Evolutionary conservation across 2,113 vertebrate genomes (phyloP).

Genomic region (Cyanoderma ruficeps): DNA sequence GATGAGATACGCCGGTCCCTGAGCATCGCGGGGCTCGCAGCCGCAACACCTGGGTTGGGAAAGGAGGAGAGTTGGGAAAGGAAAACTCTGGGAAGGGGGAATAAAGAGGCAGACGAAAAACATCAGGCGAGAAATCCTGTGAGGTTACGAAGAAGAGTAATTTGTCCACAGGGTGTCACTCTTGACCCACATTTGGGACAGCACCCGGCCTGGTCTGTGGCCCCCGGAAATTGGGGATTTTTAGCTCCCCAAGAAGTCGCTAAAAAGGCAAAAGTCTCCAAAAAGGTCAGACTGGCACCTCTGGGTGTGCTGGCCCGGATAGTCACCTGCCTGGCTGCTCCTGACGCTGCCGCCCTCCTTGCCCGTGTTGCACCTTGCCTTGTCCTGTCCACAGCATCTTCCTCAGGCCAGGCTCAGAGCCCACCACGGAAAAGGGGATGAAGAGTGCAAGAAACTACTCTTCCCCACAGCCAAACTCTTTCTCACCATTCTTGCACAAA

Average conservation of each 20-base stretch:
- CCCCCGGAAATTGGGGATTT: not conserved
- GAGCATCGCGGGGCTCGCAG: not conserved
- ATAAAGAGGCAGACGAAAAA: not conserved
- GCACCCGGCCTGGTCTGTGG: not conserved
- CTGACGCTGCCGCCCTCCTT: not conserved
- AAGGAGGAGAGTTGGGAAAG: not conserved
- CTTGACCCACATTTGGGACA: conserved; percentile 68
- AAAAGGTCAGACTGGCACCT: not conserved
- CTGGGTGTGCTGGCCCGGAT: not conserved
- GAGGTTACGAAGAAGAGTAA: not conserved
- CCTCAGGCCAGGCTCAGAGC: not conserved
- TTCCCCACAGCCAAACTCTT: not conserved
- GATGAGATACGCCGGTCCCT: not conserved
- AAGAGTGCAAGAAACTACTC: not conserved
- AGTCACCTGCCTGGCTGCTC: not conserved
- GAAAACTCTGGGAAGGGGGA: not conserved
- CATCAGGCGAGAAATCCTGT: not conserved
- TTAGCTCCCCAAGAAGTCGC: not conserved
- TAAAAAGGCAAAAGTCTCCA: not conserved
- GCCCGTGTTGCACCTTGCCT: accelerated
- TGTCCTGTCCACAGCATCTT: accelerated
- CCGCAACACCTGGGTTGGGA: not conserved
- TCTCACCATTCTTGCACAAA: not conserved
- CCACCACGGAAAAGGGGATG: not conserved
- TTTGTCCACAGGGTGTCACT: conserved; percentile 81